A percentile compares a stretch with the other conserved stretches of the same genome.
Conservation (phyloP, 2,797 vertebrate genomes). For the Gastrophryne carolinensis region DNA sequence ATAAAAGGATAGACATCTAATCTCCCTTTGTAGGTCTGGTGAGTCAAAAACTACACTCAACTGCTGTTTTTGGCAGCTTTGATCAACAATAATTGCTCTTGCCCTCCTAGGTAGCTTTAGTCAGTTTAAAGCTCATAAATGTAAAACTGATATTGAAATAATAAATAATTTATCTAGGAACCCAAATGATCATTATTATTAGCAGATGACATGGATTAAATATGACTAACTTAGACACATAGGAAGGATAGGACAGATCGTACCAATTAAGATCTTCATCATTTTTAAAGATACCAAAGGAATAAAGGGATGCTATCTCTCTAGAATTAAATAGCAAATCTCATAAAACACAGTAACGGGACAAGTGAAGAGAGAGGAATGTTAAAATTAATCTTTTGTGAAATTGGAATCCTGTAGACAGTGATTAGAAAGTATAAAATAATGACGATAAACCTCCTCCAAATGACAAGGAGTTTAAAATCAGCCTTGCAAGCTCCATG, state of each 20-base stretch:
- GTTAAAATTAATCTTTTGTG: slow-evolving; percentile 49
- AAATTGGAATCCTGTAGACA: slow-evolving; percentile 48
- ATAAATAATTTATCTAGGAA: background rate
- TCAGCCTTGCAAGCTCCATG: background rate
- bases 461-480: background rate
- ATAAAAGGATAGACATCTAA: no score
- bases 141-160: no score
- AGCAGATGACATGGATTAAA: background rate
- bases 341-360: slow-evolving; percentile 44
- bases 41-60: no score
- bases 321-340: slow-evolving; percentile 26
- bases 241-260: slow-evolving; percentile 10
- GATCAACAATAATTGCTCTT: no score
- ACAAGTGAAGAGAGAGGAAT: slow-evolving; percentile 15
- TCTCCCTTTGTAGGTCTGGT: no score
- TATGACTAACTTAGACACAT: slow-evolving; percentile 5
- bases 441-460: slow-evolving; percentile 29
- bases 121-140: no score
- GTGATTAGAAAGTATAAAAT: slow-evolving; percentile 44
- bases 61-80: no score
- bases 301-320: slow-evolving; percentile 29
- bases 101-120: no score
- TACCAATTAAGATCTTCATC: slow-evolving; percentile 37
- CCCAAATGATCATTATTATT: background rate
- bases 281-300: slow-evolving; percentile 46